Evolutionary conservation across 2,888 invertebrate species (phyloP), one percentile per base, ranked within the genome.

Genomic region (Pogonocherus hispidulus): DNA sequence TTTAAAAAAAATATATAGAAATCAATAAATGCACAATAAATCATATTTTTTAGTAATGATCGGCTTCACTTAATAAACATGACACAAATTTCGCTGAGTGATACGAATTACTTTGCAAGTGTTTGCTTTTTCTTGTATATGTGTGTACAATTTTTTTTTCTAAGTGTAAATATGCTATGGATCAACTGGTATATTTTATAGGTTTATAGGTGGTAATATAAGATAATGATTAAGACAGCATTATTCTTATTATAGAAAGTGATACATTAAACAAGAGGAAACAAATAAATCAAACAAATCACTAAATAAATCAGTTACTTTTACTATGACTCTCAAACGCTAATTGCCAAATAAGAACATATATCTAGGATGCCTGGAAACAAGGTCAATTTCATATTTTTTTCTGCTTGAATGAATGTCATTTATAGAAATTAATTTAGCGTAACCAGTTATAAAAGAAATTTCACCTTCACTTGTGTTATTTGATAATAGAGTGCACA

Each of bases 401-500:
- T 19, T 55, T 52, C 46, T 67, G 23, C 51, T 62, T 32, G 37
- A 57, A 65, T 63, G 62, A 14, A 49, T 63, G 41, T 60, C 65
- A 60, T 67, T 63, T 62, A 62, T 65, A 62, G 49, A 60, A 67
- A 69, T 69, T 69, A 69, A 69, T 71, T 64, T 63, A 64, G 54
- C 67, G 63, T 65, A 54, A 64, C 67, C 62, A 69, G 67, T 69
- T 67, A 59, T 67, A 46, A 59, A 67, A 67, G 54, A 66, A 71
- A 71, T 69, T 72, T 72, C 67, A 69, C 72, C 69, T 72, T 69
- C 69, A 67, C 67, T 67, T 56, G 57, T 60, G 55, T 67, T 65
- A 67, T 62, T 69, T 54, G 69, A 70, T 65, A 67, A 69, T 66
- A 55, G 57, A 57, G 59, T 46, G 22, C 46, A 19, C 20, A 44